Base-by-base conservation (phyloP, 2,113 vertebrate species). In the Crotalus helleri region DNA sequence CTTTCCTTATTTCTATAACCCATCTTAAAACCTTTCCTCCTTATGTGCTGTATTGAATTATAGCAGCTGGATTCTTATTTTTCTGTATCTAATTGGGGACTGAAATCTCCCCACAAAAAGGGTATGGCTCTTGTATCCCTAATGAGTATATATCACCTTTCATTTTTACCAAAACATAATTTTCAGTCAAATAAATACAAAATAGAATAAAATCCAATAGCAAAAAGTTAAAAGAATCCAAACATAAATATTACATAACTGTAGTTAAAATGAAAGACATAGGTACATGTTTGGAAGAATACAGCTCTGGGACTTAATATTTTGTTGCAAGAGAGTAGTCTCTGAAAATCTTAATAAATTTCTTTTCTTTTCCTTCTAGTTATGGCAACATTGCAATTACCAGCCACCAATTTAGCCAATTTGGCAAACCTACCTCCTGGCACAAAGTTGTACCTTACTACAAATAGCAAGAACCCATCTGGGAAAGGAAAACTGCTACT, bases 401-500 rank as follows among this genome's bases (percentile, higher is more conserved):
- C 99, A 94, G 99, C 99, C 93, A 99, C 99, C 96, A 99, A 99
- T 95, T 95, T 99, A 96, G 99, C 99, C 90, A 99, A 99, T 97
- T 95, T 99, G 97, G 99, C 99, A 64, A 99, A 99, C 93, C 97
- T 99, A 92, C 99, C 99, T 89, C 99, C 99, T 29, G 99, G 99
- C 95, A 99, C 99, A 93, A 99, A 99, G 94, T 98, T 99, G 39
- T 99, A 99, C 97, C 98, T 99, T 94, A 99, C 99, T 90, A 99
- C 99, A 55, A 99, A 99, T 97, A 99, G 99, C 97, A 99, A 99
- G 97, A 99, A 99, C 93, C 99, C 99, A 51, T 99, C 99, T 2
- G 99, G 99, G 93, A 99, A 99, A 97, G 99, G 99, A 96, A 99
- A 99, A 96, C 97, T 99, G 93, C 98, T 99, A 92, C 98, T 99